phyloP scores from a whole-genome alignment of 2,888 invertebrate species.

The Odontothrips loti region DNA sequence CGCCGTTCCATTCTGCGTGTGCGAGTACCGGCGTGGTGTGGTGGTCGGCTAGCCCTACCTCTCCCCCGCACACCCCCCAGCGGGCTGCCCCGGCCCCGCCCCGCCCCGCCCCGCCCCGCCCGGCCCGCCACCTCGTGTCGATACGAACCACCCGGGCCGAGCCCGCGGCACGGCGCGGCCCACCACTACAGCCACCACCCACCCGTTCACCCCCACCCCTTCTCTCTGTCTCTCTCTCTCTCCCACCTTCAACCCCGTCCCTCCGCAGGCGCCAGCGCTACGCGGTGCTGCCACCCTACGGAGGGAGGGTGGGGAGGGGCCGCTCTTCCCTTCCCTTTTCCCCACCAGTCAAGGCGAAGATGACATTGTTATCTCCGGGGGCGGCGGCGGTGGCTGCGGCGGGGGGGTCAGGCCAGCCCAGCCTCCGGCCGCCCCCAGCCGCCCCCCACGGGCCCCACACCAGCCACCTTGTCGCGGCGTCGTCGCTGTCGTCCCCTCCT shows the following conservation, averaged over 20 bases:
- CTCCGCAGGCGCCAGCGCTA: not conserved
- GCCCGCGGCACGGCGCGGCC: not conserved
- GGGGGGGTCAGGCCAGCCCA: not conserved
- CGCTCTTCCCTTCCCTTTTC: not conserved
- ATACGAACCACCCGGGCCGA: not conserved
- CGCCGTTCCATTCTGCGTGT: not conserved
- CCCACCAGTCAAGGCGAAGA: slow-evolving; percentile 19
- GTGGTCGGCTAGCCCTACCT: not conserved
- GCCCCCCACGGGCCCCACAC: not conserved
- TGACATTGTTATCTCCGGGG: slow-evolving; percentile 18
- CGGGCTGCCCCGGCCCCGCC: not conserved
- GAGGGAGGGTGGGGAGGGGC: not conserved
- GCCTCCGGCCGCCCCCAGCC: not conserved
- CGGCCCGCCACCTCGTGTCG: not conserved
- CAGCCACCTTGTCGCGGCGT: not conserved
- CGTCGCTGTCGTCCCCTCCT: too few relatives aligned
- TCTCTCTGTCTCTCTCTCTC: not conserved
- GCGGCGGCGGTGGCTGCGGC: too few relatives aligned
- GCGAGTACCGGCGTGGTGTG: not conserved
- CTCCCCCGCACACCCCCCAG: not conserved
- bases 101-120: not conserved
- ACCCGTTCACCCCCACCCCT: not conserved
- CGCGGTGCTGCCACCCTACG: not conserved
- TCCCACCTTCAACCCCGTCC: too few relatives aligned
- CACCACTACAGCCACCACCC: not conserved